Conservation (phyloP, 1,140 invertebrate species). For the Odontomachus brunneus region DNA sequence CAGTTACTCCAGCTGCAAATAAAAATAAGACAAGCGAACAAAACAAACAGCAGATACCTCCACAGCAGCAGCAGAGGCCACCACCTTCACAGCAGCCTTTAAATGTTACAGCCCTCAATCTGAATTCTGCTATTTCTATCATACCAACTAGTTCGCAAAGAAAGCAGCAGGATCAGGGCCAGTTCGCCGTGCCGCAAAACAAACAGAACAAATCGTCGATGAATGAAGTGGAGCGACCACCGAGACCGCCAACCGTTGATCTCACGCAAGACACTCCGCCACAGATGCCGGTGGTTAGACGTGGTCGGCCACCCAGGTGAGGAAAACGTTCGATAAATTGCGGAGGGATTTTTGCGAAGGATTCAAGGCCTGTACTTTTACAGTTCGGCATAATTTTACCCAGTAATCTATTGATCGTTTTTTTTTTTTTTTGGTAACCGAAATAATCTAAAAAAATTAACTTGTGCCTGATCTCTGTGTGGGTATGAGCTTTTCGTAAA, state of each 20-base stretch:
- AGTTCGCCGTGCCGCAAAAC: conserved; percentile 85
- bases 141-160: conserved; percentile 85
- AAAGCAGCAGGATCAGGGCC: conserved; percentile 81
- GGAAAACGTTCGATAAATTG: not conserved
- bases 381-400: too few species aligned
- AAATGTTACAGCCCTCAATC: conserved; percentile 86
- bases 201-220: conserved; percentile 77
- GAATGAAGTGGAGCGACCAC: conserved; percentile 84
- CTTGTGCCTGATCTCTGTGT: too few species aligned
- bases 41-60: conserved; percentile 75
- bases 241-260: conserved; percentile 86
- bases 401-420: too few species aligned
- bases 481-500: too few species aligned
- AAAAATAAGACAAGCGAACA: conserved; percentile 79
- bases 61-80: conserved; percentile 71
- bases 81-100: conserved; percentile 73
- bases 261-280: conserved; percentile 85
- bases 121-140: conserved; percentile 91
- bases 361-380: too few species aligned
- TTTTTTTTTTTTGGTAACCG: too few species aligned
- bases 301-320: conserved; percentile 82
- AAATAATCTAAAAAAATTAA: too few species aligned
- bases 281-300: conserved; percentile 74
- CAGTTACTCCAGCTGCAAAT: conserved; percentile 88
- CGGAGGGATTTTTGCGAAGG: too few species aligned